Conservation (phyloP, 1,140 invertebrate species). For the Potamilus streckersoni region DNA sequence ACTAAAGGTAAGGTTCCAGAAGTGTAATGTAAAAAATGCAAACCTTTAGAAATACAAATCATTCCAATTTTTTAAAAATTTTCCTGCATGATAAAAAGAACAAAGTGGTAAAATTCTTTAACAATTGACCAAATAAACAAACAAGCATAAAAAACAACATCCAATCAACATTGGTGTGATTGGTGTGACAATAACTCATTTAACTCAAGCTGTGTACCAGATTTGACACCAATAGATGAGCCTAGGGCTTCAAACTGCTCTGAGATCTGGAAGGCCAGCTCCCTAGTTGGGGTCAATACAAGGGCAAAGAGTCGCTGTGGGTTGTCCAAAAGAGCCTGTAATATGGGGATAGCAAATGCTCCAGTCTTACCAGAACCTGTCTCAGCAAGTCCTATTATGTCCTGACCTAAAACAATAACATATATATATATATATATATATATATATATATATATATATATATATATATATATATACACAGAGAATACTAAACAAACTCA, state of each 20-base stretch:
- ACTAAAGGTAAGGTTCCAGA: no score
- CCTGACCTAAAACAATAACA: constrained; percentile 76
- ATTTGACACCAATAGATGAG: constrained; percentile 90
- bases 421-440: neutral
- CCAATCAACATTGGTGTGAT: neutral
- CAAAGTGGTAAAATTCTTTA: no score
- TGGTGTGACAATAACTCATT: neutral
- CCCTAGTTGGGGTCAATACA: constrained; percentile 95
- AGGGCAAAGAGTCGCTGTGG: constrained; percentile 95
- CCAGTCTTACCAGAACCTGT: constrained; percentile 99
- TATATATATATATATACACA: neutral
- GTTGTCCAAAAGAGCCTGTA: constrained; percentile 89
- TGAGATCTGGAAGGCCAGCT: constrained; percentile 96
- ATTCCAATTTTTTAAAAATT: no score
- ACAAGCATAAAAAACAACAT: neutral
- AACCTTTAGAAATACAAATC: no score
- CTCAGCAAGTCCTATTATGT: constrained; percentile 96
- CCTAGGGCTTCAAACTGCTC: constrained; percentile 88
- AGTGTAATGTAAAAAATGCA: no score
- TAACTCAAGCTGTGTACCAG: constrained; percentile 74
- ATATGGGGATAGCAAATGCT: constrained; percentile 95
- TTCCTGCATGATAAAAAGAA: no score
- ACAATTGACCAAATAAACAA: neutral
- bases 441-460: neutral
- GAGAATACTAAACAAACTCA: neutral